Percentiles rank a stretch among this genome's conserved stretches.
phyloP scores from a whole-genome alignment of 2,797 vertebrate genomes.

The Chaenodraco wilsoni region DNA sequence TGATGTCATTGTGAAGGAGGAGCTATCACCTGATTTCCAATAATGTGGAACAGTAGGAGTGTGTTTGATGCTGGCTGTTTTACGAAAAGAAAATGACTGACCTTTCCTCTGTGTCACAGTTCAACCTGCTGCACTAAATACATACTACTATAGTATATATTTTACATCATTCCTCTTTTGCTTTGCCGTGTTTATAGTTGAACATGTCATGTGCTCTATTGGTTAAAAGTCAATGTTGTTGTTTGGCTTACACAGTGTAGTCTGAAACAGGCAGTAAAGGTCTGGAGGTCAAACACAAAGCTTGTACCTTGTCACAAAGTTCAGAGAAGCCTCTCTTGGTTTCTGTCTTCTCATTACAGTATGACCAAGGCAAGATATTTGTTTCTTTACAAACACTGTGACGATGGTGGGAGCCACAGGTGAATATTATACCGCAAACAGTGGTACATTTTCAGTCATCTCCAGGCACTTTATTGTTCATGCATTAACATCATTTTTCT shows the following conservation, averaged over 20 bases:
- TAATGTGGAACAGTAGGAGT: background rate
- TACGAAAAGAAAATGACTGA: too few relatives aligned
- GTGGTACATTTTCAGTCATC: constrained; percentile 76
- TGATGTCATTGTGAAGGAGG: background rate
- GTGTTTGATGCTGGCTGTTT: constrained; percentile 1
- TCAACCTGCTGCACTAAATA: too few relatives aligned
- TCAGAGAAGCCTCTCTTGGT: background rate
- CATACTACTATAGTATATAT: too few relatives aligned
- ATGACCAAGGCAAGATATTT: constrained; percentile 56
- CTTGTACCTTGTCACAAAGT: background rate
- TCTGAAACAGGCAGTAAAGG: background rate
- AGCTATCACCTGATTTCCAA: background rate
- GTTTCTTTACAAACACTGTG: constrained; percentile 75
- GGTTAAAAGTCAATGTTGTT: too few relatives aligned
- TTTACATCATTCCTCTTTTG: too few relatives aligned
- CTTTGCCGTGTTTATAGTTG: too few relatives aligned
- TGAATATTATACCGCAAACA: constrained; percentile 77
- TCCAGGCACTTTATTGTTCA: constrained; percentile 36
- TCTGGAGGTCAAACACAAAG: background rate
- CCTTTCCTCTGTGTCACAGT: too few relatives aligned
- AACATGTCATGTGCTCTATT: too few relatives aligned
- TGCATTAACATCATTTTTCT: background rate
- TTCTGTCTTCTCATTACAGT: constrained; percentile 47
- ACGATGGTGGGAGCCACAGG: constrained; percentile 65
- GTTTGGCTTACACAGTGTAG: too few relatives aligned